Conservation (phyloP, 2,888 invertebrate species). For the Platycheirus albimanus region DNA sequence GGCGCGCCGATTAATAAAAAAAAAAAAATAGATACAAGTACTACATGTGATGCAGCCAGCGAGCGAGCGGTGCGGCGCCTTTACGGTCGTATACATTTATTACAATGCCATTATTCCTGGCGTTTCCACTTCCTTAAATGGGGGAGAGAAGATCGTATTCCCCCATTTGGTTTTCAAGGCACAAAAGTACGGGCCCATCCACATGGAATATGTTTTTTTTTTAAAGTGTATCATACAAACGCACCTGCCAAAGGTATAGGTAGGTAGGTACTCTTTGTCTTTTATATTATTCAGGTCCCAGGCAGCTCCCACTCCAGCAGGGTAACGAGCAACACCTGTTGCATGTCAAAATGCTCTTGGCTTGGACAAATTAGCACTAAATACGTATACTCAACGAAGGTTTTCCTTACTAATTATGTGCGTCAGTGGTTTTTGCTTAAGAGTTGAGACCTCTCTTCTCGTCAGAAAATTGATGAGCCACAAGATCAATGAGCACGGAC, state of each 20-base stretch:
- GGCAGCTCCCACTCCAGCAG: background rate
- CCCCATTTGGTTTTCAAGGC: conserved; percentile 54
- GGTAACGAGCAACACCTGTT: conserved; percentile 61
- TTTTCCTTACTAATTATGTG: conserved; percentile 52
- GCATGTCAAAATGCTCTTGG: conserved; percentile 44
- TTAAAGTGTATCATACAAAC: conserved; percentile 4
- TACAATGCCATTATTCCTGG: conserved; percentile 61
- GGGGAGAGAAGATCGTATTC: conserved; percentile 61
- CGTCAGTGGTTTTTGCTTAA: conserved; percentile 16
- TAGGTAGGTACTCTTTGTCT: conserved; percentile 51
- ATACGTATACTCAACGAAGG: conserved; percentile 28
- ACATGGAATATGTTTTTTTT: conserved; percentile 10
- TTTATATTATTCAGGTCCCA: conserved; percentile 20
- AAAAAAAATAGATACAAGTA: conserved; percentile 23
- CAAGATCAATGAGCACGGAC: conserved; percentile 19
- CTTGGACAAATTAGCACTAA: conserved; percentile 67
- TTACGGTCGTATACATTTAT: conserved; percentile 67
- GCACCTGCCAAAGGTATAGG: conserved; percentile 63
- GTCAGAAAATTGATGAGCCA: background rate
- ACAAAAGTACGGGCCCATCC: conserved; percentile 19
- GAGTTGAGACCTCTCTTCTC: background rate
- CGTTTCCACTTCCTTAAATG: conserved; percentile 68
- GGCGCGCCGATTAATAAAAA: conserved; percentile 55
- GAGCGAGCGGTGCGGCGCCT: conserved; percentile 62
- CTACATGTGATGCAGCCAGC: too few species aligned